Conservation (phyloP, 1,140 invertebrate genomes). For the Druon quercuslanigerum region DNA sequence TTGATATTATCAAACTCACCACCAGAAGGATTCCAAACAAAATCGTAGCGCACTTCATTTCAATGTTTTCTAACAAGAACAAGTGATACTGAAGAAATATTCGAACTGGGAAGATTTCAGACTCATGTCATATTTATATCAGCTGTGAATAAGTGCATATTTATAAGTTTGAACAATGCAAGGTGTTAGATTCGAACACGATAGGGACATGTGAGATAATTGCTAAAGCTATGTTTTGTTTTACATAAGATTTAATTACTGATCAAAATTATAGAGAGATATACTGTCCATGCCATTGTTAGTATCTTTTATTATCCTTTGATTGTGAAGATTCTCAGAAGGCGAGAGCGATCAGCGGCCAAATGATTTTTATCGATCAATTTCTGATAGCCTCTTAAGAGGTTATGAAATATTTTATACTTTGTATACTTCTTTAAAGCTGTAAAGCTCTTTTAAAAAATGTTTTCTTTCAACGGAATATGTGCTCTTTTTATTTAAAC, state of each 20-base stretch:
- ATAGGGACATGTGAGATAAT: constrained; percentile 49
- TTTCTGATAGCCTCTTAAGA: too few relatives aligned
- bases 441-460: neutral
- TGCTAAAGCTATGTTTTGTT: constrained; percentile 38
- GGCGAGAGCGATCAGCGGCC: neutral
- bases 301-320: neutral
- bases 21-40: neutral
- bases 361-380: neutral
- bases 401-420: neutral
- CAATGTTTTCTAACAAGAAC: neutral
- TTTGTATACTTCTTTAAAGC: neutral
- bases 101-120: neutral
- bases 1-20: neutral
- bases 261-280: constrained; percentile 35
- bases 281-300: constrained; percentile 22
- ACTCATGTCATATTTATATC: constrained; percentile 19
- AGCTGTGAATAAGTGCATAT: neutral
- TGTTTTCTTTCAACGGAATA: neutral
- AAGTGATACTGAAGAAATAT: neutral
- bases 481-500: neutral
- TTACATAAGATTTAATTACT: constrained; percentile 51
- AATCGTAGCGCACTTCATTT: neutral
- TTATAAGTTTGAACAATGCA: constrained; percentile 14
- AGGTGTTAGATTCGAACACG: constrained; percentile 40
- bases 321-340: constrained; percentile 14